phyloP scores from a whole-genome alignment of 2,113 vertebrate genomes.

The Cebidichthys violaceus region DNA sequence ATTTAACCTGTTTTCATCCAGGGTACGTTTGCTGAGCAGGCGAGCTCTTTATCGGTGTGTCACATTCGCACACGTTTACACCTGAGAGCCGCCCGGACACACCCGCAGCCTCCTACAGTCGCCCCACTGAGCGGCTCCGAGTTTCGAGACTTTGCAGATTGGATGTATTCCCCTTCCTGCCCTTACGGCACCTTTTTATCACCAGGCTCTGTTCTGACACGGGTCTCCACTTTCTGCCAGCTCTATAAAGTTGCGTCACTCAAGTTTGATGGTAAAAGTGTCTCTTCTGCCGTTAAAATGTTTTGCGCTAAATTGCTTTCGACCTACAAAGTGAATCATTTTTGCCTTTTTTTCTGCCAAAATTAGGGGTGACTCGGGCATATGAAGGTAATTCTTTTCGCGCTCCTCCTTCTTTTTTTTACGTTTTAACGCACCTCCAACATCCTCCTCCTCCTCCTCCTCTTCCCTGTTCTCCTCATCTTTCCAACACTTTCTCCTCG shows the following conservation, averaged over 20 bases:
- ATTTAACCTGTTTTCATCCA: not conserved
- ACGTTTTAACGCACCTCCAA: slow-evolving; percentile 1
- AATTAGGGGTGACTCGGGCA: slow-evolving; percentile 35
- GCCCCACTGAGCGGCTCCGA: not conserved
- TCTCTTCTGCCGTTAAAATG: slow-evolving; percentile 44
- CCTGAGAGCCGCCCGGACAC: not conserved
- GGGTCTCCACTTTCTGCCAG: slow-evolving; percentile 34
- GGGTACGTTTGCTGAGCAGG: slow-evolving; percentile 4
- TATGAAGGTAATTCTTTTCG: slow-evolving; percentile 31
- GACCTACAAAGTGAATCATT: slow-evolving; percentile 58
- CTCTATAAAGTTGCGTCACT: slow-evolving; percentile 55
- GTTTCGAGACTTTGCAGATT: slow-evolving; percentile 26
- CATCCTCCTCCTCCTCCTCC: not conserved
- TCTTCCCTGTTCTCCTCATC: not conserved
- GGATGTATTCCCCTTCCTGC: not conserved
- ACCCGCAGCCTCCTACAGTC: not conserved
- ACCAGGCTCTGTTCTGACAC: not conserved
- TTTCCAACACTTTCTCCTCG: not conserved
- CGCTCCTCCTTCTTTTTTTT: slow-evolving; percentile 1
- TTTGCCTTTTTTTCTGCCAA: slow-evolving; percentile 2
- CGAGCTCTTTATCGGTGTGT: not conserved
- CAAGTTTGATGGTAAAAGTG: slow-evolving; percentile 42
- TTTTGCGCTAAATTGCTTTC: slow-evolving; percentile 57
- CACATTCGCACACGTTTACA: slow-evolving; percentile 13
- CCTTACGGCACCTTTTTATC: slow-evolving; percentile 7